Base-by-base conservation (phyloP, 2,797 vertebrate genomes). In the Microcaecilia unicolor region DNA sequence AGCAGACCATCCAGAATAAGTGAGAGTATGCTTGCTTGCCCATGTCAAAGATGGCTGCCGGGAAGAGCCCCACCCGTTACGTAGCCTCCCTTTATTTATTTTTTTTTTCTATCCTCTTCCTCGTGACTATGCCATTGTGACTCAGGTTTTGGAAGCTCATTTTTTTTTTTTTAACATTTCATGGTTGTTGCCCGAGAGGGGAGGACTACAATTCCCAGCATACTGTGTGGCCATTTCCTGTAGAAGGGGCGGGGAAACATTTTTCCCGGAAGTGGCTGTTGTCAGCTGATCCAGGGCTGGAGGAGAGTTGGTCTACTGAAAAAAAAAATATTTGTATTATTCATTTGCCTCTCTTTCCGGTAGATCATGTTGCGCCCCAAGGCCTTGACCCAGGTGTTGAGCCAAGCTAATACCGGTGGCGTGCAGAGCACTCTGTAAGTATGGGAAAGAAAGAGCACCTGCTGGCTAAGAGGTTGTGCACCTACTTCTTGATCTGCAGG, bases 381-480 rank as follows among this genome's bases (percentile, higher is more conserved):
- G 55, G 93, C 94, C 17, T 59, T 97, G 42, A 97, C 94, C 29
- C 94, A 98, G 70, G 93, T 98, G 24, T 84, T 98, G 22, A 97
- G 93, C 74, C 94, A 97, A 34, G 93, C 94, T 35, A 98, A 98
- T 70, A 98, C 93, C 2, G 91, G 84, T 49, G 93, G 94, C 22
- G 94, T 97, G 33, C 94, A 98, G 53, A 98, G 93, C 79, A 98
- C 94, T 4, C 72, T 98, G 94, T 96, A 63, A 98, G 93, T 92
- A 32, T 43, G 7, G 19, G 28, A 30, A 7, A 15, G 34, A 27
- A 15, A 22, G 19, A 6, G 31, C 7, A 34, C 8, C 11, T 7
- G 9, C 12, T 18, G 26, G 20, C 17, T n/a, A 31, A 28, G 41
- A 10, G 18, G 1, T 38, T 9, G 28, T 8, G 15, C 21, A 6